Evolutionary conservation across 2,113 vertebrate genomes (phyloP).

Genomic region (Grus americana): DNA sequence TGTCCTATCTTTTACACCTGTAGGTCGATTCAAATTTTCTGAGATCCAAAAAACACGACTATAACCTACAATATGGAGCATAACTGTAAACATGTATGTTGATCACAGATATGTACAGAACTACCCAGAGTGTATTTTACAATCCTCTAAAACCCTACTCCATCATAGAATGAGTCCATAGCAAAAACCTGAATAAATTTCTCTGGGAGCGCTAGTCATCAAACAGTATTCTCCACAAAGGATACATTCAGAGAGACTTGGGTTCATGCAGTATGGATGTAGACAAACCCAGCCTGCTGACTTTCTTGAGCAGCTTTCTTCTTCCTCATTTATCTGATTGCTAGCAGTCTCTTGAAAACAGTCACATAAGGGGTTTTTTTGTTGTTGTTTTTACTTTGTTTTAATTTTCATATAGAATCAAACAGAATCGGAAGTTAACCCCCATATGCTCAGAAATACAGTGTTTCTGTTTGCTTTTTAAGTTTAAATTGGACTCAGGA

Average conservation of each 20-base stretch:
- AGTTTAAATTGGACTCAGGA: background rate
- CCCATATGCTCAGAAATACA: background rate
- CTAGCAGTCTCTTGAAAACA: background rate
- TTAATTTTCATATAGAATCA: background rate
- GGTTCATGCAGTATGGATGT: background rate
- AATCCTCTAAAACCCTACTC: background rate
- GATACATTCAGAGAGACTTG: background rate
- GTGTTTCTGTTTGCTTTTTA: background rate
- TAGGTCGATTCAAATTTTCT: background rate
- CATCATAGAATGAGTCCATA: background rate
- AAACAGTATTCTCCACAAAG: background rate
- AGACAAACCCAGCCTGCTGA: background rate
- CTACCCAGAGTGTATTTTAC: background rate
- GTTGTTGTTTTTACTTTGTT: background rate
- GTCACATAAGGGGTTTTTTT: fast-evolving
- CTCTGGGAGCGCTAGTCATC: background rate
- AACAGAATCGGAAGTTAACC: background rate
- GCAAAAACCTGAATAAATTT: background rate
- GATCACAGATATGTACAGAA: background rate
- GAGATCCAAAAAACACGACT: fast-evolving
- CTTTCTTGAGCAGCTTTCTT: background rate
- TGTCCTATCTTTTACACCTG: background rate
- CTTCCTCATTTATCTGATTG: background rate
- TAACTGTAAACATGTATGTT: background rate
- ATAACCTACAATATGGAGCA: background rate